Evolutionary conservation across 2,797 vertebrate species (phyloP).

Genomic region (Threskiornis aethiopicus): DNA sequence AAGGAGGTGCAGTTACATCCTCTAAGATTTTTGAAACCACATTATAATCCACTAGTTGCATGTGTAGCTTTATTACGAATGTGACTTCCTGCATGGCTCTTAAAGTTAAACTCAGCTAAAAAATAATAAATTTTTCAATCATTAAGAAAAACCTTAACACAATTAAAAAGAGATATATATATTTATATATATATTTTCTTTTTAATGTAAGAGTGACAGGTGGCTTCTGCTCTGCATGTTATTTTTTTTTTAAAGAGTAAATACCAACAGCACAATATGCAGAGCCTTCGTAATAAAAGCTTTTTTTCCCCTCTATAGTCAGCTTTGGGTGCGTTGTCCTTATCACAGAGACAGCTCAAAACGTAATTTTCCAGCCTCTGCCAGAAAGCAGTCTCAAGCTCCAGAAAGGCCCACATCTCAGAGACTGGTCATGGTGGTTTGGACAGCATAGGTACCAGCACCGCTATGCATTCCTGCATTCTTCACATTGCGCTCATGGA

Average conservation of each 20-base stretch:
- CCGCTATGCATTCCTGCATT: slow-evolving; percentile 58
- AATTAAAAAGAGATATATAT: not conserved
- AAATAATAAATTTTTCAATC: not conserved
- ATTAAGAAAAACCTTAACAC: slow-evolving; percentile 11
- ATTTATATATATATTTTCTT: not conserved
- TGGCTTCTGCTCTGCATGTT: not conserved
- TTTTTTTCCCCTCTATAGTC: not conserved
- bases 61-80: not conserved
- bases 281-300: not conserved
- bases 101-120: not conserved
- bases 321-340: not conserved
- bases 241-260: slow-evolving; percentile 8
- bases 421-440: slow-evolving; percentile 68
- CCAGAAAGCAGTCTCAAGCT: not conserved
- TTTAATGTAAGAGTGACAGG: not conserved
- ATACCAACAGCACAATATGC: not conserved
- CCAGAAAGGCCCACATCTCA: slow-evolving; percentile 41
- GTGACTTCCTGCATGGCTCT: not conserved
- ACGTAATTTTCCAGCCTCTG: not conserved
- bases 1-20: not conserved
- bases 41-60: not conserved
- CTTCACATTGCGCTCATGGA: slow-evolving; percentile 73
- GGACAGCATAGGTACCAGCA: slow-evolving; percentile 34
- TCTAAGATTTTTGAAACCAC: not conserved
- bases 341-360: not conserved